These are phyloP conservation scores for Syritta pipiens DNA, from an alignment of 2,888 invertebrate species.

Conservation along the genomic window DNA sequence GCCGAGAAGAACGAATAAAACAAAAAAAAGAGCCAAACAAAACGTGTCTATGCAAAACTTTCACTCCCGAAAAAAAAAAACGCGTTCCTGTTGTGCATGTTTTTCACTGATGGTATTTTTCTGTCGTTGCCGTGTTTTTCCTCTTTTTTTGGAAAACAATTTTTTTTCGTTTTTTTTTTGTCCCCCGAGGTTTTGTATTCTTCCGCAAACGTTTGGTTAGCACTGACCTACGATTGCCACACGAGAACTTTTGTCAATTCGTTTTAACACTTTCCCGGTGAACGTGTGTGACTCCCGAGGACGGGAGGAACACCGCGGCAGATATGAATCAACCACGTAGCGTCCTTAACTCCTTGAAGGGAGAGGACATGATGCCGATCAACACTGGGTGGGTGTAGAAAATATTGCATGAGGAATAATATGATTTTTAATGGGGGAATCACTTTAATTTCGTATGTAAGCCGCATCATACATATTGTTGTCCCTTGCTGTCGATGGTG, in stretches of 20 bases:
- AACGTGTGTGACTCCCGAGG: not conserved
- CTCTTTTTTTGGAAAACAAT: conserved; percentile 27
- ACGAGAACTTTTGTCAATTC: conserved; percentile 64
- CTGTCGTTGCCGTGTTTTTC: not conserved
- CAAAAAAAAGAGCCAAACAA: conserved; percentile 21
- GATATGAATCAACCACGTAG: conserved; percentile 10
- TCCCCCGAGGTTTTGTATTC: conserved; percentile 62
- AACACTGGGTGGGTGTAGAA: too few species aligned
- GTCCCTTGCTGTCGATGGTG: conserved; percentile 42
- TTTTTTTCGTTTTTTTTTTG: conserved; percentile 19
- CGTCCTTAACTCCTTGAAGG: conserved; percentile 18
- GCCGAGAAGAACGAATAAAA: conserved; percentile 1
- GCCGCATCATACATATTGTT: conserved; percentile 58
- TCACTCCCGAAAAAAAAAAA: conserved; percentile 28
- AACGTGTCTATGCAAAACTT: conserved; percentile 50
- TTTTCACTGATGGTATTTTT: conserved; percentile 35
- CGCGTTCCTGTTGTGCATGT: conserved; percentile 41
- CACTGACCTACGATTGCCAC: conserved; percentile 65
- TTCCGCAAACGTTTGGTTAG: conserved; percentile 68
- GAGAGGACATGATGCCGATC: too few species aligned
- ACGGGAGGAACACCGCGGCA: too few species aligned
- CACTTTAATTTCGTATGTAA: conserved; percentile 67
- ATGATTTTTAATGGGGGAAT: conserved; percentile 67
- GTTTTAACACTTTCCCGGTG: conserved; percentile 63
- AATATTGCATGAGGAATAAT: conserved; percentile 44